Conservation (phyloP, 2,113 vertebrate species). For the Gymnorhina tibicen region DNA sequence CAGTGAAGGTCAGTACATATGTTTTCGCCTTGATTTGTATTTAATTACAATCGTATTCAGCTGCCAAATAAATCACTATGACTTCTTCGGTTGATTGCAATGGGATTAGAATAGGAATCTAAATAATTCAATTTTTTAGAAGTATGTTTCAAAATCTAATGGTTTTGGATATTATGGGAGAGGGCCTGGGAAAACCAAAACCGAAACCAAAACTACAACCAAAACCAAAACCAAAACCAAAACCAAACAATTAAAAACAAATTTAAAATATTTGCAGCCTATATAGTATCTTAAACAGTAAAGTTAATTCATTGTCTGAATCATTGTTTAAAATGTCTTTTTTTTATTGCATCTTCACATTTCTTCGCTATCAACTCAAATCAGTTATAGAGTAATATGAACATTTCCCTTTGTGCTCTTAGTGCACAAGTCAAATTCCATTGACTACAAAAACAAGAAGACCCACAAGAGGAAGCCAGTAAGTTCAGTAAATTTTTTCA, state of each 20-base stretch:
- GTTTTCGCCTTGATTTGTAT: not conserved
- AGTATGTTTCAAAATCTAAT: not conserved
- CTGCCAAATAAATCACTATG: not conserved
- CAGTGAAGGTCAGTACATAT: not conserved
- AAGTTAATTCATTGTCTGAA: not conserved
- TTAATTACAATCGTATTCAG: not conserved
- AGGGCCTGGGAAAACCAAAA: not conserved
- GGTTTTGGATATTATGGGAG: not conserved
- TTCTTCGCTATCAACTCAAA: not conserved
- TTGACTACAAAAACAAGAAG: not conserved
- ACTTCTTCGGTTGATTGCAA: not conserved
- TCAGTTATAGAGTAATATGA: not conserved
- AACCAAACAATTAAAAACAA: not conserved
- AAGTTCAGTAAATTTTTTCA: not conserved
- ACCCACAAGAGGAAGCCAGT: not conserved
- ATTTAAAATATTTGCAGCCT: not conserved
- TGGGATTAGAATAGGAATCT: not conserved
- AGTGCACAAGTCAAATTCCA: not conserved
- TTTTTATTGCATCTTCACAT: not conserved
- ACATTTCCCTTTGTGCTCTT: not conserved
- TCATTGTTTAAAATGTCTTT: not conserved
- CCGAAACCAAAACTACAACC: not conserved
- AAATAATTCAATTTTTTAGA: not conserved
- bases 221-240: not conserved
- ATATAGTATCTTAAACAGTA: not conserved